These are phyloP conservation scores for Euplexia lucipara DNA, from an alignment of 2,888 invertebrate genomes.

Conservation along the genomic window DNA sequence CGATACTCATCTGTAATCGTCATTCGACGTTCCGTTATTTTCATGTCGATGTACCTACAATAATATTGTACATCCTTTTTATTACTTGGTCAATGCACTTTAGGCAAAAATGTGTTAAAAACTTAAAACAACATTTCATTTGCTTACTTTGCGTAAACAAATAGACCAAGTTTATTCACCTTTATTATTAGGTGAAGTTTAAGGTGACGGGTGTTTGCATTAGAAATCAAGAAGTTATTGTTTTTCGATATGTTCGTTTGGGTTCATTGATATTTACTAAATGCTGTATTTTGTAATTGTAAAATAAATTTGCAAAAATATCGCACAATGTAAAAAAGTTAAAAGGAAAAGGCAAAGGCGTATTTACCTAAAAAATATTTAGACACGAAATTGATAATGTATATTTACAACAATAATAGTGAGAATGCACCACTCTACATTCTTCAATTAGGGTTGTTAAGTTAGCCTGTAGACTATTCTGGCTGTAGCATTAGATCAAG, in stretches of 20 bases:
- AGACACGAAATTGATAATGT: neutral
- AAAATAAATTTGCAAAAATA: too few species aligned
- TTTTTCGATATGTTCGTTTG: neutral
- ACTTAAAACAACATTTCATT: slow-evolving; percentile 13
- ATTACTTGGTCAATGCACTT: slow-evolving; percentile 16
- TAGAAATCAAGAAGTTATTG: neutral
- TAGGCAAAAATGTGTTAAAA: slow-evolving; percentile 16
- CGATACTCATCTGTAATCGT: neutral
- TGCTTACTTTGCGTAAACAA: slow-evolving; percentile 21
- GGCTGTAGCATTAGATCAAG: too few species aligned
- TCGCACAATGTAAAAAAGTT: neutral
- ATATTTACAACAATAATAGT: too few species aligned
- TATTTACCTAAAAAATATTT: neutral
- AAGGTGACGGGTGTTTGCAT: slow-evolving; percentile 32
- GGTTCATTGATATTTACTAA: neutral
- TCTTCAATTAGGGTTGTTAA: too few species aligned
- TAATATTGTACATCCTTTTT: slow-evolving; percentile 10
- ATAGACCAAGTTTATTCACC: slow-evolving; percentile 44
- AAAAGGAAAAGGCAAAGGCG: neutral
- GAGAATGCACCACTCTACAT: too few species aligned
- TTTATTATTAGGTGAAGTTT: slow-evolving; percentile 27
- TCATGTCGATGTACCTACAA: too few species aligned
- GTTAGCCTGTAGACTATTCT: too few species aligned
- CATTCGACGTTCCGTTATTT: neutral
- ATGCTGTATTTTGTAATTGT: neutral